phyloP scores from a whole-genome alignment of 2,797 vertebrate genomes.

The Tarsius wallacei region DNA sequence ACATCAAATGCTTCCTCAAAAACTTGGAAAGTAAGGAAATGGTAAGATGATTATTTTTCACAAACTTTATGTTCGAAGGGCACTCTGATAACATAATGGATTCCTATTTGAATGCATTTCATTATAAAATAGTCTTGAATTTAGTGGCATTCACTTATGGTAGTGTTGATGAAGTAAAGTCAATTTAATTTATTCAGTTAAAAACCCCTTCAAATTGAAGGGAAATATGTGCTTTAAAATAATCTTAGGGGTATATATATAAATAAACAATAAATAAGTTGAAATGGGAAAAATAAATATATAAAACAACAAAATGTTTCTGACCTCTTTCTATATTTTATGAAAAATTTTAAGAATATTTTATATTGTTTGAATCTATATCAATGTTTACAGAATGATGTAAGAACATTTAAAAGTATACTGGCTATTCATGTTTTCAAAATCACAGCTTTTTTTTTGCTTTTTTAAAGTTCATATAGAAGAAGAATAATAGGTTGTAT shows the following conservation, averaged over 20 bases:
- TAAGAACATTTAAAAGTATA: background rate
- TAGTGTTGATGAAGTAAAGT: constrained; percentile 7
- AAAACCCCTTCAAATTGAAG: background rate
- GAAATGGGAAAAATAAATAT: background rate
- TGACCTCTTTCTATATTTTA: background rate
- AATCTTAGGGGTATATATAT: background rate
- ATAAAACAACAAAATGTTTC: background rate
- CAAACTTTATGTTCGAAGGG: constrained; percentile 16
- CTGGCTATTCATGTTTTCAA: background rate
- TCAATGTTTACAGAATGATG: background rate
- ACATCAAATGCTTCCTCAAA: background rate
- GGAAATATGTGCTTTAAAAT: background rate
- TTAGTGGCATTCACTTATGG: background rate
- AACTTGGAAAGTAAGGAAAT: background rate
- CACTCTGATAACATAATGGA: background rate
- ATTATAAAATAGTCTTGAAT: background rate
- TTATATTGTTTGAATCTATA: background rate
- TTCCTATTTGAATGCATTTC: background rate
- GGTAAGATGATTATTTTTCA: background rate
- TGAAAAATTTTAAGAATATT: background rate
- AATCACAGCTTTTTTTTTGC: background rate
- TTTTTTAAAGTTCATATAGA: background rate
- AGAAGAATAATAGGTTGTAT: background rate
- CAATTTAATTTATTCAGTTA: constrained; percentile 16
- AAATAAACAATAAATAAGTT: background rate